Base-by-base conservation (phyloP, 2,888 invertebrate species). In the Synanthedon andrenaeformis region DNA sequence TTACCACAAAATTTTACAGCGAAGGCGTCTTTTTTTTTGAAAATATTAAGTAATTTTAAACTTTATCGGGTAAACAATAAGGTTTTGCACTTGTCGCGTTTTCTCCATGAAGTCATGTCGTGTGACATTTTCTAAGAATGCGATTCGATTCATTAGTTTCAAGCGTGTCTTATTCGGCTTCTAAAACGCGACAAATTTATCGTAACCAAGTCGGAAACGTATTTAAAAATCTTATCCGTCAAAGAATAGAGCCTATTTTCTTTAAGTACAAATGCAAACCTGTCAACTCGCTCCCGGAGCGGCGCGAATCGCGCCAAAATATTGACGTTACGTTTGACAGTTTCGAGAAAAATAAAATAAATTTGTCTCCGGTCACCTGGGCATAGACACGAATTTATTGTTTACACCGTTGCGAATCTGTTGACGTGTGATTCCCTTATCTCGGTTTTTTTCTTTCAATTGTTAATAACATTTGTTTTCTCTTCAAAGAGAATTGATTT, bases 301-400 rank as follows among this genome's bases (percentile, higher is more conserved):
- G 85, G 75, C 64, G 59, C 85, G 64, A 86, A 86, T 85, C 81
- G 81, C 82, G 84, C 84, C 74, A 70, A 71, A 79, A 79, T 79
- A 79, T 79, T 79, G 78, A 79, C 74, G 76, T 78, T 67, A 72
- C 63, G 61, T 76, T 76, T 79, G 79, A 79, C 79, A 79, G 77
- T 54, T 77, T 62, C 59, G 59, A 64, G 59, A 62, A 64, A 65
- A 64, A 60, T 51, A 52, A 53, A 59, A 58, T 35, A 61, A 65
- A 71, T 71, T 72, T 72, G 73, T 76, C 70, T 65, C 64, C 65
- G 67, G 62, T 70, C 78, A 75, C 74, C 74, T 74, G 76, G 59
- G 55, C 64, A 60, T 62, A 64, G 64, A 68, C 64, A 68, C 51
- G 41, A 45, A 17, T 56, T 54, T 59, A 51, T 59, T 66, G 72